phyloP scores from a whole-genome alignment of 2,888 invertebrate genomes.

The Notodonta dromedarius region DNA sequence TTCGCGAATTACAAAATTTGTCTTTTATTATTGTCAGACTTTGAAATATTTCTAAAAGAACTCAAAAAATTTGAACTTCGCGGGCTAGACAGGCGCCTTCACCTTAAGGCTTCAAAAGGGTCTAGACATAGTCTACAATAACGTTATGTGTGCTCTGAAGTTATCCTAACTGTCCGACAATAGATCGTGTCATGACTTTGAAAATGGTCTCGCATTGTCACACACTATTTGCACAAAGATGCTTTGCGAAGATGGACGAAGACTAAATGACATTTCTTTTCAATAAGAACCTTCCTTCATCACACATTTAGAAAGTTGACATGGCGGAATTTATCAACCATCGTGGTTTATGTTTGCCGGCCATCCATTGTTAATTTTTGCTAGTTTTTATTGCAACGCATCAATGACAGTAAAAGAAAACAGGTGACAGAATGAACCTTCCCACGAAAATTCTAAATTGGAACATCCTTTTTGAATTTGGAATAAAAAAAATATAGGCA shows the following conservation, averaged over 20 bases:
- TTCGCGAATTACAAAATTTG: too few species aligned
- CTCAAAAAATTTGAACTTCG: too few species aligned
- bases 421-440: conserved; percentile 13
- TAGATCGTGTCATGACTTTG: not conserved
- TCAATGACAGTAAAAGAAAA: not conserved
- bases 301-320: conserved; percentile 6
- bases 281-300: not conserved
- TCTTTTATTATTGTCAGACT: too few species aligned
- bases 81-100: too few species aligned
- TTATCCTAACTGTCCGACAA: not conserved
- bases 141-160: not conserved
- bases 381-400: conserved; percentile 7
- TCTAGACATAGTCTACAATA: too few species aligned
- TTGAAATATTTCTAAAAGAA: too few species aligned
- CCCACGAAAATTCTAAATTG: conserved; percentile 26
- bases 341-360: conserved; percentile 24
- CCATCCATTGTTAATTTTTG: conserved; percentile 11
- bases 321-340: conserved; percentile 14
- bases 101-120: too few species aligned
- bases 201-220: not conserved
- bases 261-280: not conserved
- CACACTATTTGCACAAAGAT: not conserved
- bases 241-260: not conserved
- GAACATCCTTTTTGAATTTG: conserved; percentile 5
- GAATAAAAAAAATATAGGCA: conserved; percentile 19